Evolutionary conservation across 2,888 invertebrate species (phyloP).

Genomic region (Thera britannica): DNA sequence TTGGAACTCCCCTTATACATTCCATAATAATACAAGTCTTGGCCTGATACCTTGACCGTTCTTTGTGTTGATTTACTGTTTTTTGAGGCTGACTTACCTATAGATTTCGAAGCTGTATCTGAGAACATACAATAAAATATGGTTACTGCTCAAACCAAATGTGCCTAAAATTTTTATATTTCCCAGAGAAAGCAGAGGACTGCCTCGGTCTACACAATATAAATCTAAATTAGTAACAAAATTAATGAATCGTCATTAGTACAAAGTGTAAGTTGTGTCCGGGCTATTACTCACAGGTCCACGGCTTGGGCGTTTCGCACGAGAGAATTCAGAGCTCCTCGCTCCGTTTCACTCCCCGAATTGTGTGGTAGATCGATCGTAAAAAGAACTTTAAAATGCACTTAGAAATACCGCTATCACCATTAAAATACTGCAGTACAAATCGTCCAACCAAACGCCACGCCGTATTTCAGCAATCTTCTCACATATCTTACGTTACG

Average conservation of each 20-base stretch:
- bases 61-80: too few species aligned
- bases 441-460: constrained; percentile 16
- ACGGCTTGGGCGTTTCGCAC: constrained; percentile 61
- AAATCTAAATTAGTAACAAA: constrained; percentile 8
- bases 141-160: background rate
- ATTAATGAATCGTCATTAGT: constrained; percentile 24
- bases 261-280: constrained; percentile 43
- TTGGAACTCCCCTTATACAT: too few species aligned
- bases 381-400: constrained; percentile 23
- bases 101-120: too few species aligned
- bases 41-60: too few species aligned
- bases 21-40: too few species aligned
- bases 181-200: constrained; percentile 1
- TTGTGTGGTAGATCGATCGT: constrained; percentile 48
- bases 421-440: constrained; percentile 14
- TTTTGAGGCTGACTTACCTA: too few species aligned
- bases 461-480: constrained; percentile 30
- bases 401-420: constrained; percentile 10
- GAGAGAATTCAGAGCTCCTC: constrained; percentile 53
- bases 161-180: background rate
- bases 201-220: background rate
- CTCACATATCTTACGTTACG: constrained; percentile 20
- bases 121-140: background rate
- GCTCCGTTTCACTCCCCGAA: constrained; percentile 57
- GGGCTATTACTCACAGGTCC: constrained; percentile 49